phyloP scores from a whole-genome alignment of 2,113 vertebrate species.

The Mionectes macconnelli region DNA sequence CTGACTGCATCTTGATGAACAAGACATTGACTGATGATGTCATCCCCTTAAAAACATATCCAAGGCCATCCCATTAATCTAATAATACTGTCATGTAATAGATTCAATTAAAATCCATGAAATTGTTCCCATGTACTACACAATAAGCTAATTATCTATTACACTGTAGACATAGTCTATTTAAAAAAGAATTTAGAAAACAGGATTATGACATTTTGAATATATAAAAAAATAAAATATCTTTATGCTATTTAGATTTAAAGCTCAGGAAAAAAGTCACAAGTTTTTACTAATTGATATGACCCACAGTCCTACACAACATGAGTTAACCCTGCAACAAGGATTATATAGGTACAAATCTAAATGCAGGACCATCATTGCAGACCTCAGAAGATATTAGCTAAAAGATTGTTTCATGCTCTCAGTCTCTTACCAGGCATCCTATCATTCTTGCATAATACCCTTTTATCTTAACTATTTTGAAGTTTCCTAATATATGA shows the following conservation, averaged over 20 bases:
- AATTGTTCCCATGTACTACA: not conserved
- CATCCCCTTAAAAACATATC: not conserved
- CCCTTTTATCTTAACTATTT: not conserved
- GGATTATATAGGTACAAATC: not conserved
- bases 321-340: not conserved
- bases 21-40: not conserved
- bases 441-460: not conserved
- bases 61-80: not conserved
- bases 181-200: not conserved
- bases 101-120: not conserved
- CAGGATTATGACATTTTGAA: not conserved
- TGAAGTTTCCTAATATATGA: not conserved
- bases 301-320: not conserved
- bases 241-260: not conserved
- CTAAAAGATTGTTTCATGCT: not conserved
- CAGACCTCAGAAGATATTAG: not conserved
- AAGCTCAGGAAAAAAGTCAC: not conserved
- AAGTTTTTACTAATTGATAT: not conserved
- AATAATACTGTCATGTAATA: not conserved
- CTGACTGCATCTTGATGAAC: not conserved
- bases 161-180: not conserved
- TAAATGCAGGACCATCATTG: not conserved
- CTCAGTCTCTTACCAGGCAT: not conserved
- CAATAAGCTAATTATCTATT: not conserved
- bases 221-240: not conserved